A percentile compares a stretch with the other conserved stretches of the same genome.
phyloP scores from a whole-genome alignment of 2,888 invertebrate genomes.

The Macrosoma leucophasiata region DNA sequence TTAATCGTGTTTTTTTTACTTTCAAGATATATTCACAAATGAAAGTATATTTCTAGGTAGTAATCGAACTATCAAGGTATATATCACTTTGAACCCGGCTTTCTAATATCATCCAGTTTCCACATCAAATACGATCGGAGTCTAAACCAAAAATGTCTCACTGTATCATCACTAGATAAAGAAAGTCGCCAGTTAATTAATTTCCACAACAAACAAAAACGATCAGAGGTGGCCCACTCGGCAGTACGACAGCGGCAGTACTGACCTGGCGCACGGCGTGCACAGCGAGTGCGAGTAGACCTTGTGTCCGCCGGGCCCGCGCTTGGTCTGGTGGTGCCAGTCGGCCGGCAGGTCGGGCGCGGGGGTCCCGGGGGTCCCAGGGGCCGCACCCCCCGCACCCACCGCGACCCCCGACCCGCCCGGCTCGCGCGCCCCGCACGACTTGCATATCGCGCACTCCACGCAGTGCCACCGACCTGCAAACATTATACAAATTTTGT shows the following conservation, averaged over 20 bases:
- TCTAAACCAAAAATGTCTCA: no score
- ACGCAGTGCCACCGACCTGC: constrained; percentile 90
- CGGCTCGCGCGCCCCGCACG: constrained; percentile 73
- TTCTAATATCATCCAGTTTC: no score
- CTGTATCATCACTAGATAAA: no score
- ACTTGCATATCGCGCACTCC: constrained; percentile 82
- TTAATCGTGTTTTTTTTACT: no score
- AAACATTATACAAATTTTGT: not conserved
- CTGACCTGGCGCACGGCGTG: constrained; percentile 81
- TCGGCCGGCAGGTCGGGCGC: constrained; percentile 32
- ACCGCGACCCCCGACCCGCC: constrained; percentile 15
- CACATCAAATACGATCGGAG: no score
- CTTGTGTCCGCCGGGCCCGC: constrained; percentile 66
- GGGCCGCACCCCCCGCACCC: constrained; percentile 18
- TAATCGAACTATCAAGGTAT: no score
- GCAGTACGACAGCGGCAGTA: constrained; percentile 20
- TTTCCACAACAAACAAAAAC: no score
- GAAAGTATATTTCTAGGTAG: no score
- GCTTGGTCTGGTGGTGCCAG: constrained; percentile 71
- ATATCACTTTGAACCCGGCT: no score
- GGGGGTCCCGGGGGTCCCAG: constrained; percentile 15
- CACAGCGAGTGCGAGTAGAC: constrained; percentile 78
- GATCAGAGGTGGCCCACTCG: no score
- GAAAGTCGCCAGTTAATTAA: no score
- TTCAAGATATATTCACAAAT: no score